phyloP scores from a whole-genome alignment of 2,113 vertebrate genomes.

The Mus spicilegus region DNA sequence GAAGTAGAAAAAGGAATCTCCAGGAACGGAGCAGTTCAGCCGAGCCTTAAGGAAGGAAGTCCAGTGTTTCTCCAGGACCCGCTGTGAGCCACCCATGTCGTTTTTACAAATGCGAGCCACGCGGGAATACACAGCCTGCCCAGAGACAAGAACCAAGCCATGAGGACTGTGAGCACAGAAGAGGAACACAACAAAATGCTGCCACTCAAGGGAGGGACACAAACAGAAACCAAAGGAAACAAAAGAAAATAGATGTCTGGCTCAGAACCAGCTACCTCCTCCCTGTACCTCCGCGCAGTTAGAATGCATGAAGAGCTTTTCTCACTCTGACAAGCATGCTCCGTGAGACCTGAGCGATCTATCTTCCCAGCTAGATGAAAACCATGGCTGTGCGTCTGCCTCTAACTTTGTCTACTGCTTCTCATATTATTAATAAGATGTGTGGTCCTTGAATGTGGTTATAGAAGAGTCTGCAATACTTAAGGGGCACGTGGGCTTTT shows the following conservation, averaged over 20 bases:
- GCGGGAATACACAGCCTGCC: conserved; percentile 96
- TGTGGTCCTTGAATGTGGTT: conserved; percentile 80
- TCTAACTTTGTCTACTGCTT: conserved; percentile 15
- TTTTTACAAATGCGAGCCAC: conserved; percentile 99
- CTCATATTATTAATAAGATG: conserved; percentile 76
- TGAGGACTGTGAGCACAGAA: not conserved
- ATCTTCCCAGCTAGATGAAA: not conserved
- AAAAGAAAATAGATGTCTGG: conserved; percentile 23
- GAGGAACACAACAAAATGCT: conserved; percentile 78
- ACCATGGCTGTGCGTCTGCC: not conserved
- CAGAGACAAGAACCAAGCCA: not conserved
- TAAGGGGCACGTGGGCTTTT: not conserved
- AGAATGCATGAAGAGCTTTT: conserved; percentile 57
- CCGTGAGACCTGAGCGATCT: not conserved
- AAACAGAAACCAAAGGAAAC: not conserved
- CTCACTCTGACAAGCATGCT: not conserved
- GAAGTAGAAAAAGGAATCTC: conserved; percentile 99
- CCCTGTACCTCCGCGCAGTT: not conserved
- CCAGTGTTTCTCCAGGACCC: conserved; percentile 99
- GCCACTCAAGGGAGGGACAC: conserved; percentile 37
- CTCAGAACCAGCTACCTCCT: conserved; percentile 64
- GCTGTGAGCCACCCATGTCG: conserved; percentile 97
- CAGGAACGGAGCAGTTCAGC: conserved; percentile 97
- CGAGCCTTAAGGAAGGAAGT: conserved; percentile 98
- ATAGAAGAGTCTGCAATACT: not conserved